Conservation (phyloP, 2,797 vertebrate species). For the Distichodus sexfasciatus region DNA sequence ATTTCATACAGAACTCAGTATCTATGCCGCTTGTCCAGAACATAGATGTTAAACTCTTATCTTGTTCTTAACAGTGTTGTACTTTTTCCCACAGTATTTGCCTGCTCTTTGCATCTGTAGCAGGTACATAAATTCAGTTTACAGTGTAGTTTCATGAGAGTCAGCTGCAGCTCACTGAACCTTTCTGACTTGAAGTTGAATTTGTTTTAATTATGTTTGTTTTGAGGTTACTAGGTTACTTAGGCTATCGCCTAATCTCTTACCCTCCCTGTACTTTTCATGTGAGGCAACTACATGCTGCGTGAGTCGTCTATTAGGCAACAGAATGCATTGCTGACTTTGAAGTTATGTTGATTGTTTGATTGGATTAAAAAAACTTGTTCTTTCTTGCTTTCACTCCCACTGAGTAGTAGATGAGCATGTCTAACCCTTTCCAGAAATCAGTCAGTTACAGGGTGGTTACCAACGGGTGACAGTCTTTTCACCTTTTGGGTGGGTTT, state of each 20-base stretch:
- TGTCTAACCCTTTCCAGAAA: neutral
- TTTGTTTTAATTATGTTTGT: neutral
- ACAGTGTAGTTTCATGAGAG: no score
- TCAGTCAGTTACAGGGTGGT: neutral
- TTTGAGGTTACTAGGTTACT: conserved; percentile 44
- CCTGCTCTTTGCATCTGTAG: no score
- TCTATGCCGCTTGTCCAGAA: no score
- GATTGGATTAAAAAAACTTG: neutral
- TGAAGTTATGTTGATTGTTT: neutral
- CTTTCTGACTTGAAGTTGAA: neutral
- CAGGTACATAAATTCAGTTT: no score
- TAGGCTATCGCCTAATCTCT: neutral
- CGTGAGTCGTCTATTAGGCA: neutral
- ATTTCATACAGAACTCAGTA: no score
- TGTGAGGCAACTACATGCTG: neutral
- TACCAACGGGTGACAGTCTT: neutral
- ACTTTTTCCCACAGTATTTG: no score
- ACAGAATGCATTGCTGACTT: neutral
- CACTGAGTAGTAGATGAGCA: neutral
- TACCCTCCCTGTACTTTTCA: neutral
- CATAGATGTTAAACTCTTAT: no score
- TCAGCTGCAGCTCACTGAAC: no score
- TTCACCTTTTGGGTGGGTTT: no score
- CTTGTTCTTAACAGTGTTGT: no score
- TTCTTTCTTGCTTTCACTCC: neutral